Percentiles rank a stretch among this genome's conserved stretches.
These are phyloP conservation scores for Pteropus alecto DNA, from an alignment of 2,113 vertebrate genomes.

Conservation along the genomic window DNA sequence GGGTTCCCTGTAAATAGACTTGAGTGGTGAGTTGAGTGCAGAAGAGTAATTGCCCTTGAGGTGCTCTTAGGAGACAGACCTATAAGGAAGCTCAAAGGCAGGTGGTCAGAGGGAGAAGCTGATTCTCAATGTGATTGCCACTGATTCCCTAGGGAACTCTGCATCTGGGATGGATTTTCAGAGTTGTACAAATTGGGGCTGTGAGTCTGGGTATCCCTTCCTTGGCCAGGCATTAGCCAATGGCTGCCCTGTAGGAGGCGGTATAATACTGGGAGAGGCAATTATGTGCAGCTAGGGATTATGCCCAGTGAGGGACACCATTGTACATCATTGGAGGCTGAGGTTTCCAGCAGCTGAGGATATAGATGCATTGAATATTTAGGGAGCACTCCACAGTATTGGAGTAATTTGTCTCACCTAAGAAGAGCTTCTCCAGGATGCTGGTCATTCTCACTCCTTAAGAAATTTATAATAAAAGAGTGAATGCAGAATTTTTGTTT, in stretches of 20 bases:
- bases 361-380: not conserved
- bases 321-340: not conserved
- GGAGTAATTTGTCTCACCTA: not conserved
- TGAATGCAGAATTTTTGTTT: not conserved
- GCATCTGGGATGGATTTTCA: not conserved
- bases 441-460: not conserved
- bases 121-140: accelerated
- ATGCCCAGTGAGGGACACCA: not conserved
- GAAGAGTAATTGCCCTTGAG: not conserved
- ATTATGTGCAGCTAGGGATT: not conserved
- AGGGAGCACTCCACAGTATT: accelerated
- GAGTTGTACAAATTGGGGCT: not conserved
- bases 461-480: not conserved
- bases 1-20: not conserved
- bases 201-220: not conserved
- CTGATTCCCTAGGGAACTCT: not conserved
- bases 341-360: not conserved
- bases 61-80: accelerated
- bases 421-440: not conserved
- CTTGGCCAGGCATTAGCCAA: accelerated
- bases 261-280: not conserved
- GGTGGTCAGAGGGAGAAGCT: not conserved
- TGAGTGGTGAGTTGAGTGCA: not conserved
- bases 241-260: accelerated
- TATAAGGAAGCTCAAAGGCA: not conserved